A percentile compares a stretch with the other conserved stretches of the same genome.
Conservation (phyloP, 2,113 vertebrate genomes). For the Eleginops maclovinus region DNA sequence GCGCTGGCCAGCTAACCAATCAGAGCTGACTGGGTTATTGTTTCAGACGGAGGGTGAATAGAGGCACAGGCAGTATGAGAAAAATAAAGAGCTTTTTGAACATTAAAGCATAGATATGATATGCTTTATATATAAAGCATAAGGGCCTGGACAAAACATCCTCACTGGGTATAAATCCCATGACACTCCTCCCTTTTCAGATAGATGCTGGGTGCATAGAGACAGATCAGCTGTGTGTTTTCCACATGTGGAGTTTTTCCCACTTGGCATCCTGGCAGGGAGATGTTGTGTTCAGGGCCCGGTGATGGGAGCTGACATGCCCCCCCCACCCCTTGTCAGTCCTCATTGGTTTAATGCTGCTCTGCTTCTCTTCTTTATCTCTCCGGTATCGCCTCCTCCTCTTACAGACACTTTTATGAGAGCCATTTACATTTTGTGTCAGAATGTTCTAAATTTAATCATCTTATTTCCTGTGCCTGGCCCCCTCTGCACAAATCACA, state of each 20-base stretch:
- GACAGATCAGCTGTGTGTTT: too few relatives aligned
- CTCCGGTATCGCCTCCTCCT: neutral
- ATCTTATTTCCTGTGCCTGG: slow-evolving; percentile 58
- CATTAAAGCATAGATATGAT: too few relatives aligned
- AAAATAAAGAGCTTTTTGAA: too few relatives aligned
- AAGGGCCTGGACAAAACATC: too few relatives aligned
- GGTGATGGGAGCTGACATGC: slow-evolving; percentile 32
- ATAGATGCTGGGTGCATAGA: too few relatives aligned
- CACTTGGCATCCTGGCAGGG: slow-evolving; percentile 39
- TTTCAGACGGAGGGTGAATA: too few relatives aligned
- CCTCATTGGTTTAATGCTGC: slow-evolving; percentile 36
- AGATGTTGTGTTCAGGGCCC: slow-evolving; percentile 37
- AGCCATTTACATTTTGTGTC: slow-evolving; percentile 41
- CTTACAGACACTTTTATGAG: slow-evolving; percentile 31
- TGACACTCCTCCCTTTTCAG: too few relatives aligned
- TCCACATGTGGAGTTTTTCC: neutral
- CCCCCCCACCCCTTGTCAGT: slow-evolving; percentile 32
- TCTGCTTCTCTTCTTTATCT: neutral
- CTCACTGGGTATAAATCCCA: too few relatives aligned
- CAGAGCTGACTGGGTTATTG: too few relatives aligned
- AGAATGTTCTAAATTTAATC: slow-evolving; percentile 73
- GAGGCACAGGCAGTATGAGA: too few relatives aligned
- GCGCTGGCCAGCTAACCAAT: too few relatives aligned
- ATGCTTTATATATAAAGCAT: too few relatives aligned
- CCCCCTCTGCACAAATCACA: slow-evolving; percentile 60